phyloP scores from a whole-genome alignment of 2,888 invertebrate species.

The Mongoloraphidia duomilia region DNA sequence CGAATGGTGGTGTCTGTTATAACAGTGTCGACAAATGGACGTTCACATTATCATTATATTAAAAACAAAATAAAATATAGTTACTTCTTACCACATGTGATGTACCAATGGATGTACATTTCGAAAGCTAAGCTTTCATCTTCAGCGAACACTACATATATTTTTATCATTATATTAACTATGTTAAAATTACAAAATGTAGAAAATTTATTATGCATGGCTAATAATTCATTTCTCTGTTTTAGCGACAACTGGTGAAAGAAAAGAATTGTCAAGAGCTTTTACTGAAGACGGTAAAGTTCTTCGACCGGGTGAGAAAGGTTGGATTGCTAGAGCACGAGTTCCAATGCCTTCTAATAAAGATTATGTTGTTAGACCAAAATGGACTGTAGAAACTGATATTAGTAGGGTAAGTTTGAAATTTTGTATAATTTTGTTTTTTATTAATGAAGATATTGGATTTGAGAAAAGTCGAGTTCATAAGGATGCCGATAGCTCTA shows the following conservation, averaged over 20 bases:
- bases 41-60: too few relatives aligned
- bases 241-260: background rate
- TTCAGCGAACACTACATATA: too few relatives aligned
- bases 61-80: too few relatives aligned
- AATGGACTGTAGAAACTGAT: constrained; percentile 78
- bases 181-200: too few relatives aligned
- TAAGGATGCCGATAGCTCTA: background rate
- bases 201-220: background rate
- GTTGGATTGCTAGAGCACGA: constrained; percentile 87
- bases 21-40: too few relatives aligned
- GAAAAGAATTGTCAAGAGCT: background rate
- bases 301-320: constrained; percentile 84
- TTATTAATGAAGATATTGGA: too few relatives aligned
- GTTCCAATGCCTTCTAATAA: constrained; percentile 91
- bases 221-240: background rate
- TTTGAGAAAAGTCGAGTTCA: constrained; percentile 2
- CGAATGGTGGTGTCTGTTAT: too few relatives aligned
- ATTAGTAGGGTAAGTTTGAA: constrained; percentile 53
- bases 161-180: too few relatives aligned
- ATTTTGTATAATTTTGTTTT: constrained; percentile 6
- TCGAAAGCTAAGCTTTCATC: too few relatives aligned
- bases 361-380: constrained; percentile 91
- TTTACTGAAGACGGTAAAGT: constrained; percentile 31
- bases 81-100: too few relatives aligned
- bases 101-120: too few relatives aligned